Conservation (phyloP, 2,113 vertebrate genomes). For the Paracanthobrama guichenoti region DNA sequence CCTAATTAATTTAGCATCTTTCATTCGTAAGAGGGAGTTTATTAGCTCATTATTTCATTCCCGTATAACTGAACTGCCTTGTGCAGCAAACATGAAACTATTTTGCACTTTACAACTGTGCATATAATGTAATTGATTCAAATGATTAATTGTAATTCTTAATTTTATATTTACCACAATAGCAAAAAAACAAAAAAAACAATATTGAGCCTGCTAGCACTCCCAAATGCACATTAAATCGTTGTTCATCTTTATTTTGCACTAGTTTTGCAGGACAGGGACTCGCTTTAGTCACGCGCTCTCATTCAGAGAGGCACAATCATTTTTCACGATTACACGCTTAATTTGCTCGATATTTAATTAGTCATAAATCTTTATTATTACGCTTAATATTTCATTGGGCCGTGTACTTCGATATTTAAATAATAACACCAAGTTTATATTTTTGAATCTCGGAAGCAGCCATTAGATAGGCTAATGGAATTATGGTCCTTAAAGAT, state of each 20-base stretch:
- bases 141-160: background rate
- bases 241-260: background rate
- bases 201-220: background rate
- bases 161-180: background rate
- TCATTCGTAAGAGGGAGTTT: background rate
- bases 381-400: constrained; percentile 29
- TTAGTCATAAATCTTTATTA: constrained; percentile 52
- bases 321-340: constrained; percentile 30
- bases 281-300: background rate
- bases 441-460: constrained; percentile 14
- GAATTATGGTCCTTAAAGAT: constrained; percentile 26
- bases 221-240: background rate
- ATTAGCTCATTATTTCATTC: constrained; percentile 3
- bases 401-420: background rate
- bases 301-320: background rate
- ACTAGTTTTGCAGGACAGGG: background rate
- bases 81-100: background rate
- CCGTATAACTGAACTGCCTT: background rate
- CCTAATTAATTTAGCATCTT: constrained; percentile 8
- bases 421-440: background rate
- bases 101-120: background rate
- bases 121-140: background rate
- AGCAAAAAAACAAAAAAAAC: background rate
- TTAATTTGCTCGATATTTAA: constrained; percentile 32
- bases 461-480: constrained; percentile 24